These are phyloP conservation scores for Drosophila lacteicornis DNA, from an alignment of 1,140 invertebrate genomes.

Conservation along the genomic window DNA sequence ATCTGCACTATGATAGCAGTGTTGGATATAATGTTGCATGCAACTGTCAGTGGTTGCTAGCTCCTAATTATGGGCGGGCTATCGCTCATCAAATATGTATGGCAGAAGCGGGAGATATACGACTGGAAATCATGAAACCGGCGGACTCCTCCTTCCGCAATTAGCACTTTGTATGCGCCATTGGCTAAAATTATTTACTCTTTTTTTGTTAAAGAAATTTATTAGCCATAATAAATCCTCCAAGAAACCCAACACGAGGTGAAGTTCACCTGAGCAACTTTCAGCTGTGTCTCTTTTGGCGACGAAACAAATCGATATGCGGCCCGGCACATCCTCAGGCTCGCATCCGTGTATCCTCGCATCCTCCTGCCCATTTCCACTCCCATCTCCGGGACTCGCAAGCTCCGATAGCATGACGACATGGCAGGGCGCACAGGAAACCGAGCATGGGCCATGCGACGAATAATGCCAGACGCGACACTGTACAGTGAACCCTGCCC, in stretches of 20 bases:
- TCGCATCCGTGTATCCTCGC: constrained; percentile 8
- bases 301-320: constrained; percentile 67
- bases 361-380: constrained; percentile 7
- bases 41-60: constrained; percentile 38
- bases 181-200: constrained; percentile 27
- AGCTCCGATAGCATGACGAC: constrained; percentile 69
- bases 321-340: constrained; percentile 24
- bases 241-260: constrained; percentile 59
- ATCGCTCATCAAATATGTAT: constrained; percentile 78
- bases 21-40: constrained; percentile 56
- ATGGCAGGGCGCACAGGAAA: constrained; percentile 76
- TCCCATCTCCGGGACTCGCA: constrained; percentile 14
- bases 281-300: background rate
- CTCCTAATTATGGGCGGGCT: constrained; percentile 71
- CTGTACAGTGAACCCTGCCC: constrained; percentile 44
- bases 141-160: constrained; percentile 11
- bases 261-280: constrained; percentile 47
- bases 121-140: constrained; percentile 63
- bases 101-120: constrained; percentile 52
- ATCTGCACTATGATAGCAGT: constrained; percentile 43
- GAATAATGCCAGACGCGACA: constrained; percentile 81
- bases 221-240: background rate
- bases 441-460: constrained; percentile 63
- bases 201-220: background rate
- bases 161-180: constrained; percentile 61